A percentile compares a stretch with the other conserved stretches of the same genome.
phyloP scores from a whole-genome alignment of 1,140 invertebrate genomes.

The Dinoponera quadriceps region DNA sequence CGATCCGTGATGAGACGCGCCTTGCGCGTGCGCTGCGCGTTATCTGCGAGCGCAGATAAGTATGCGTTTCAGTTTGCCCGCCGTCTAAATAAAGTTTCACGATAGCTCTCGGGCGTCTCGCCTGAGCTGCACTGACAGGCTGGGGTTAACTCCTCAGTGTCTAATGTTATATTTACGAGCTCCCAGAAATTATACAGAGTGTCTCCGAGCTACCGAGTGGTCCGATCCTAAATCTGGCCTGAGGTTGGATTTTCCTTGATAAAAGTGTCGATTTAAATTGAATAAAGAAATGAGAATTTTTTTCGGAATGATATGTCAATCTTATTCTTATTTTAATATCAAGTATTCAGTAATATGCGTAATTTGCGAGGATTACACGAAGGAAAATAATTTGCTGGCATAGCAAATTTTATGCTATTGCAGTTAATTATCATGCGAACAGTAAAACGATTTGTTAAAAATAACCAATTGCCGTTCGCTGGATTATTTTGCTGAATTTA shows the following conservation, averaged over 20 bases:
- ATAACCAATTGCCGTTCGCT: too few species aligned
- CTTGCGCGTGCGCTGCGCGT: slow-evolving; percentile 17
- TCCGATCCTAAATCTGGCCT: neutral
- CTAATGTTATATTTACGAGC: slow-evolving; percentile 29
- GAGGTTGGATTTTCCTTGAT: neutral
- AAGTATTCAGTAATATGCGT: too few species aligned
- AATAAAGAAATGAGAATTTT: too few species aligned
- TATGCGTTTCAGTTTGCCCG: slow-evolving; percentile 25
- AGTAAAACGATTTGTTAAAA: too few species aligned
- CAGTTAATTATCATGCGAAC: too few species aligned
- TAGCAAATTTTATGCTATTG: too few species aligned
- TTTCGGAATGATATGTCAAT: too few species aligned
- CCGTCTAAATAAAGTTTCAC: slow-evolving; percentile 53
- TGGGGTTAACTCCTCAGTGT: slow-evolving; percentile 17
- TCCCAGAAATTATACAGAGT: neutral
- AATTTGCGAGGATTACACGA: too few species aligned
- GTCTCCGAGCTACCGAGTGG: neutral
- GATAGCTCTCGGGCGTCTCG: slow-evolving; percentile 19
- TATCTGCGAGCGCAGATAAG: slow-evolving; percentile 51
- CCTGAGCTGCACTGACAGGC: slow-evolving; percentile 30
- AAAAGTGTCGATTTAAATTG: neutral
- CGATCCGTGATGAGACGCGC: slow-evolving; percentile 32
- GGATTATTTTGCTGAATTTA: too few species aligned
- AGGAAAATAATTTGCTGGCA: too few species aligned
- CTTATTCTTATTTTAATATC: too few species aligned